Conservation (phyloP, 1,140 invertebrate species). For the Drosophila santomea region DNA sequence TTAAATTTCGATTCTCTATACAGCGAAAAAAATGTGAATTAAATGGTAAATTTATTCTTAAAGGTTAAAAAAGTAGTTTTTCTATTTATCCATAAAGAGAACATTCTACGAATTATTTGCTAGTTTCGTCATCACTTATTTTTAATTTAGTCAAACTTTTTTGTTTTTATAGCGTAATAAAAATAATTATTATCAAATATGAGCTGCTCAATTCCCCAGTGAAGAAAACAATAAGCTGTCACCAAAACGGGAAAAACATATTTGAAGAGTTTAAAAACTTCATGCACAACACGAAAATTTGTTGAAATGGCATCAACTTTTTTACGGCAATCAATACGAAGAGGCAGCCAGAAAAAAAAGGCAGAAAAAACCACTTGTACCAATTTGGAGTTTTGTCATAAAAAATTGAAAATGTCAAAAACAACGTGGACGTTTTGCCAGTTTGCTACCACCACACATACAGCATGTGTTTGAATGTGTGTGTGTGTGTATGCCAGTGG, state of each 20-base stretch:
- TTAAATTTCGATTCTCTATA: slow-evolving; percentile 28
- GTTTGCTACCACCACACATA: slow-evolving; percentile 44
- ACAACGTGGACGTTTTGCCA: slow-evolving; percentile 60
- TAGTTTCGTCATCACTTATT: not conserved
- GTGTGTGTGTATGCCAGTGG: slow-evolving; percentile 13
- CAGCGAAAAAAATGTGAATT: not conserved
- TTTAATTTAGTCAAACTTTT: not conserved
- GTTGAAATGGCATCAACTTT: slow-evolving; percentile 45
- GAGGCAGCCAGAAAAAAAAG: slow-evolving; percentile 16
- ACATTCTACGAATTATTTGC: not conserved
- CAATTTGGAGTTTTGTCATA: slow-evolving; percentile 80
- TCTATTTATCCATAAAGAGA: not conserved
- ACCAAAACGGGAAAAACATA: slow-evolving; percentile 17
- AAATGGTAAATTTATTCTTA: not conserved
- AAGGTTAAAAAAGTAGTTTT: not conserved
- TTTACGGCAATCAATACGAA: slow-evolving; percentile 53
- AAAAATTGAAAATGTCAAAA: slow-evolving; percentile 83
- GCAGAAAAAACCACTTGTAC: slow-evolving; percentile 54
- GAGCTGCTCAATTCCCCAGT: not conserved
- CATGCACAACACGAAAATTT: slow-evolving; percentile 39
- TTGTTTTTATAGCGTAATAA: not conserved
- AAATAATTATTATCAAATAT: not conserved
- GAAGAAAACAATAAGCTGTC: not conserved
- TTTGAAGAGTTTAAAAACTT: slow-evolving; percentile 57
- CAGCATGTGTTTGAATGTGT: slow-evolving; percentile 19